These are phyloP conservation scores for Nymphalis urticae DNA, from an alignment of 2,888 invertebrate genomes.

Conservation along the genomic window DNA sequence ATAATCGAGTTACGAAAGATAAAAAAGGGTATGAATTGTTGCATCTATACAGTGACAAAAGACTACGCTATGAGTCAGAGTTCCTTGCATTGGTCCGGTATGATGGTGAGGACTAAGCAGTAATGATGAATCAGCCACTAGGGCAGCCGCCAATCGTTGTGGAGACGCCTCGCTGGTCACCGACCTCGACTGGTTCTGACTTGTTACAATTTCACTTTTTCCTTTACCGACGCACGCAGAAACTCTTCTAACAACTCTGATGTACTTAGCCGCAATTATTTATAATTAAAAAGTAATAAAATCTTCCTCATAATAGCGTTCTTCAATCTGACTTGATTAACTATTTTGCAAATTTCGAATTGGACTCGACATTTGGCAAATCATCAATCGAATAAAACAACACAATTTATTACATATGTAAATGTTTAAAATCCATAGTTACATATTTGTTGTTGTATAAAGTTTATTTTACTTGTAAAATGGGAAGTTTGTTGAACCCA, in stretches of 20 bases:
- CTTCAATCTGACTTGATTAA: conserved; percentile 27
- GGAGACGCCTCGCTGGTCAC: conserved; percentile 65
- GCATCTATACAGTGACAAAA: conserved; percentile 38
- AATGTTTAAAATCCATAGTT: conserved; percentile 51
- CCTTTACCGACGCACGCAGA: conserved; percentile 47
- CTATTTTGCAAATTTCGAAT: conserved; percentile 29
- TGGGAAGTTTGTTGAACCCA: conserved; percentile 76
- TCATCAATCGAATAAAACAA: conserved; percentile 52
- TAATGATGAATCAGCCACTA: conserved; percentile 68
- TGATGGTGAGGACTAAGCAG: conserved; percentile 49
- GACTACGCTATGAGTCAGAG: conserved; percentile 49
- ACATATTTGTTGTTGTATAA: conserved; percentile 60
- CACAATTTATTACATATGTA: conserved; percentile 46
- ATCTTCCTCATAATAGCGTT: conserved; percentile 12
- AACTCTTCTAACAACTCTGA: conserved; percentile 33
- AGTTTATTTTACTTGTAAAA: conserved; percentile 69
- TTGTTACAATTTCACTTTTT: conserved; percentile 79
- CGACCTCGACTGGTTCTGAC: conserved; percentile 78
- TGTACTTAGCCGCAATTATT: conserved; percentile 31
- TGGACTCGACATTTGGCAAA: conserved; percentile 51
- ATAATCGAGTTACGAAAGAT: conserved; percentile 7
- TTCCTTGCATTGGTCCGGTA: conserved; percentile 45
- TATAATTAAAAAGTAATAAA: conserved; percentile 19
- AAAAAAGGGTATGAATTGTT: conserved; percentile 10
- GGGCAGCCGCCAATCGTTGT: conserved; percentile 58